A percentile compares a stretch with the other conserved stretches of the same genome.
Conservation (phyloP, 2,888 invertebrate species). For the Drosophila barbarae region DNA sequence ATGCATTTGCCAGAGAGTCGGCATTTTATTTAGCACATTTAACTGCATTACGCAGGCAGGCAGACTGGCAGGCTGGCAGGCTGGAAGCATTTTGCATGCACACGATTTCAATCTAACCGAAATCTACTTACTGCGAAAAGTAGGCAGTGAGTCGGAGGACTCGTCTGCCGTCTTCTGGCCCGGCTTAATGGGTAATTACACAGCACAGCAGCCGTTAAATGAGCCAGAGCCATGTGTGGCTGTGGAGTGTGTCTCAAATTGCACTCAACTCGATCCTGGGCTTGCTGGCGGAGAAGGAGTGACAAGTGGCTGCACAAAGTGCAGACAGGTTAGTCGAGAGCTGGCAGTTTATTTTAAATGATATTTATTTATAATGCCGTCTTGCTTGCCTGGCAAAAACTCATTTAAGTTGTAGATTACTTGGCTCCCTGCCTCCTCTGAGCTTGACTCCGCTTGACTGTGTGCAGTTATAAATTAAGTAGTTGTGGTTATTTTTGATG, state of each 20-base stretch:
- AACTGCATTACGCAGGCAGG: slow-evolving; percentile 64
- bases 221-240: slow-evolving; percentile 20
- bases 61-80: slow-evolving; percentile 20
- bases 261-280: slow-evolving; percentile 62
- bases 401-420: slow-evolving; percentile 72
- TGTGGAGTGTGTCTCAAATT: slow-evolving; percentile 42
- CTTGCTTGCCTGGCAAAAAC: slow-evolving; percentile 50
- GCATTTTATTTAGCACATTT: slow-evolving; percentile 74
- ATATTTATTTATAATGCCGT: slow-evolving; percentile 70
- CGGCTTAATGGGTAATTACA: slow-evolving; percentile 72
- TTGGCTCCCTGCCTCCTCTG: slow-evolving; percentile 20
- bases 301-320: slow-evolving; percentile 53
- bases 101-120: slow-evolving; percentile 45
- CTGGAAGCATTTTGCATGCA: slow-evolving; percentile 61
- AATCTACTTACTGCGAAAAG: slow-evolving; percentile 66
- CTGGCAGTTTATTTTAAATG: slow-evolving; percentile 71
- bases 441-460: slow-evolving; percentile 27
- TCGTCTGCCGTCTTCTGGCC: slow-evolving; percentile 41
- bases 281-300: slow-evolving; percentile 25
- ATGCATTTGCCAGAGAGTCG: slow-evolving; percentile 61
- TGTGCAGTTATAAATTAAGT: slow-evolving; percentile 43
- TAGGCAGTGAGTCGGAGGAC: slow-evolving; percentile 52
- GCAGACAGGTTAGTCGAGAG: slow-evolving; percentile 72
- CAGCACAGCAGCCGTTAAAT: slow-evolving; percentile 66
- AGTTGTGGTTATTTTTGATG: slow-evolving; percentile 42